A percentile compares a stretch with the other conserved stretches of the same genome.
Evolutionary conservation across 2,113 vertebrate species (phyloP).

Genomic region (Gallinago paraguaiae): DNA sequence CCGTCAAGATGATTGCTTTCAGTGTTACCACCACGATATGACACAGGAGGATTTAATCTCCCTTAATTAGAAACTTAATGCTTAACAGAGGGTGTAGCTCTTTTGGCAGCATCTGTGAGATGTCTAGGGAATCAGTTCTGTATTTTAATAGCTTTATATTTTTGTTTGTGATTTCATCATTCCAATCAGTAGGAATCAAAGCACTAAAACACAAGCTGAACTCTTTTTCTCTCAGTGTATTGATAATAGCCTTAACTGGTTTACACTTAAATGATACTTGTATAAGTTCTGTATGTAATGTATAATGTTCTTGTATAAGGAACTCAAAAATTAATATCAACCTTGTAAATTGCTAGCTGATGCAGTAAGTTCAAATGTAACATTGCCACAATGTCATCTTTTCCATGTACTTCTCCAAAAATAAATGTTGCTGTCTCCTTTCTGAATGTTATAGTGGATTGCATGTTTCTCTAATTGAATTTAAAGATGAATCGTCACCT

Average conservation of each 20-base stretch:
- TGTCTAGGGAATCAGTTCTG: not conserved
- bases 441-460: not conserved
- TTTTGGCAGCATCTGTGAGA: not conserved
- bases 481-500: not conserved
- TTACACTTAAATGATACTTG: not conserved
- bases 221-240: not conserved
- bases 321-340: not conserved
- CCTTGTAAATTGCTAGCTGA: not conserved
- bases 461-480: not conserved
- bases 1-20: not conserved
- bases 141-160: not conserved
- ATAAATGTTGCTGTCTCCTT: not conserved
- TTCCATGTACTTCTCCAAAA: not conserved
- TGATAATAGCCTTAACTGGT: not conserved
- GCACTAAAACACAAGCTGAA: not conserved
- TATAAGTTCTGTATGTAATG: not conserved
- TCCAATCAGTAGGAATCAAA: not conserved
- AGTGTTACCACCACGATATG: not conserved
- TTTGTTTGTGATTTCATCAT: not conserved
- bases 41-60: not conserved
- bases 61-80: not conserved
- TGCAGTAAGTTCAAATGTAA: not conserved
- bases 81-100: not conserved
- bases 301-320: not conserved
- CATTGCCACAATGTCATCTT: not conserved